Evolutionary conservation across 2,888 invertebrate species (phyloP).

Genomic region (Ornithoptera alexandrae): DNA sequence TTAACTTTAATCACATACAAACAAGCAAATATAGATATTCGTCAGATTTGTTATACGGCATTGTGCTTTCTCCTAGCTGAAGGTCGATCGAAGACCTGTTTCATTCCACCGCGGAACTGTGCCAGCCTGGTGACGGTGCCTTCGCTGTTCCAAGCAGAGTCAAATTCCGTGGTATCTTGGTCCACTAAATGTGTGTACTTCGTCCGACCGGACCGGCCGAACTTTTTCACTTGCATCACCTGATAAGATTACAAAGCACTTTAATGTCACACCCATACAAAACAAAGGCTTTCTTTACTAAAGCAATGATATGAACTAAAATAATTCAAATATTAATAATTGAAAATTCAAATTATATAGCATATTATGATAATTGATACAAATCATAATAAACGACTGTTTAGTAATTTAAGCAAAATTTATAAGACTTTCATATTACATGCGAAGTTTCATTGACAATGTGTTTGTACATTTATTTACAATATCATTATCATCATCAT

Average conservation of each 20-base stretch:
- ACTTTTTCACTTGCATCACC: constrained; percentile 99
- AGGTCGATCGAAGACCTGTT: constrained; percentile 95
- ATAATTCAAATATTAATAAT: too few relatives aligned
- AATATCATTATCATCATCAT: too few relatives aligned
- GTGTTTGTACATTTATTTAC: too few relatives aligned
- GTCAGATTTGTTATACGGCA: not conserved
- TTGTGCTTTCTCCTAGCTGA: constrained; percentile 73
- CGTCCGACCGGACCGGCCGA: constrained; percentile 98
- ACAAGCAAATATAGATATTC: not conserved
- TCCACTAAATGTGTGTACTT: constrained; percentile 99
- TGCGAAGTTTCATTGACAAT: too few relatives aligned
- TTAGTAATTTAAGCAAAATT: too few relatives aligned
- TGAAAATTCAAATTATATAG: too few relatives aligned
- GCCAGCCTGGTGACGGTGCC: constrained; percentile 74
- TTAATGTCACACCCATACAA: not conserved
- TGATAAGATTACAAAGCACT: constrained; percentile 35
- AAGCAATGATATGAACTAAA: too few relatives aligned
- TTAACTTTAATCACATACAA: too few relatives aligned
- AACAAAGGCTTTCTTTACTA: too few relatives aligned
- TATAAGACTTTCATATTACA: too few relatives aligned
- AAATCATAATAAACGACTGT: too few relatives aligned
- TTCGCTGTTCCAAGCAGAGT: constrained; percentile 98
- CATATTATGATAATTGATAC: too few relatives aligned
- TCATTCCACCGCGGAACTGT: constrained; percentile 94
- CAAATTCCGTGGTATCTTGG: constrained; percentile 98